A percentile compares a stretch with the other conserved stretches of the same genome.
Conservation (phyloP, 2,113 vertebrate species). For the Serilophus lunatus region DNA sequence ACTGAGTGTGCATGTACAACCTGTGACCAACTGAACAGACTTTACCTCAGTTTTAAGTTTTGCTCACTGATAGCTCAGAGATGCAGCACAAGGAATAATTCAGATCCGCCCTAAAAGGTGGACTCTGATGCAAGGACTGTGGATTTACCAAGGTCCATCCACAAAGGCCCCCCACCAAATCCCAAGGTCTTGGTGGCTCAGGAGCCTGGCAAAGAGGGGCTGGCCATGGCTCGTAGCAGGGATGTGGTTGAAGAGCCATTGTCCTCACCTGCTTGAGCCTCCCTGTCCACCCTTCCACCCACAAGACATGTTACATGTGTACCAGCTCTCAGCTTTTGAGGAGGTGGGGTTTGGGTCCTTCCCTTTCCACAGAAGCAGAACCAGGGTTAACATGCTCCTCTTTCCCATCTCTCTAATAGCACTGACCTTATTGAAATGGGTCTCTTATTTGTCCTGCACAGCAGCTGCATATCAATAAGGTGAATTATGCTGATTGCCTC, state of each 20-base stretch:
- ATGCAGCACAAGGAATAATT: neutral
- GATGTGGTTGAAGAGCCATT: neutral
- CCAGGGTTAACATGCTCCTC: neutral
- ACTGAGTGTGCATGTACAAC: rapidly evolving
- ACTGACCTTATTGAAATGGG: neutral
- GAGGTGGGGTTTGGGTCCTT: neutral
- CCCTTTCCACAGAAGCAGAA: neutral
- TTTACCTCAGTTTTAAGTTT: neutral
- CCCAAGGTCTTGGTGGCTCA: neutral
- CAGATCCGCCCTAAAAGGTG: neutral
- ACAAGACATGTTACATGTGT: rapidly evolving
- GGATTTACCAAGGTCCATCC: neutral
- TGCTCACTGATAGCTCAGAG: neutral
- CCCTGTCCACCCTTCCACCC: neutral
- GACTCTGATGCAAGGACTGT: neutral
- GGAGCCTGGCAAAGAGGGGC: neutral
- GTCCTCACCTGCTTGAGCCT: neutral
- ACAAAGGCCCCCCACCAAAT: neutral
- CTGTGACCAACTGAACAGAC: neutral
- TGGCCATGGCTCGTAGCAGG: neutral
- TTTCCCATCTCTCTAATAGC: neutral
- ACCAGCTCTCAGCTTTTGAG: neutral
- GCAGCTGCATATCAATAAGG: constrained; percentile 2
- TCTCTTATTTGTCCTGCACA: neutral
- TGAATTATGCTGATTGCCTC: neutral